Evolutionary conservation across 2,113 vertebrate genomes (phyloP).

Genomic region (Colistium nudipinnis): DNA sequence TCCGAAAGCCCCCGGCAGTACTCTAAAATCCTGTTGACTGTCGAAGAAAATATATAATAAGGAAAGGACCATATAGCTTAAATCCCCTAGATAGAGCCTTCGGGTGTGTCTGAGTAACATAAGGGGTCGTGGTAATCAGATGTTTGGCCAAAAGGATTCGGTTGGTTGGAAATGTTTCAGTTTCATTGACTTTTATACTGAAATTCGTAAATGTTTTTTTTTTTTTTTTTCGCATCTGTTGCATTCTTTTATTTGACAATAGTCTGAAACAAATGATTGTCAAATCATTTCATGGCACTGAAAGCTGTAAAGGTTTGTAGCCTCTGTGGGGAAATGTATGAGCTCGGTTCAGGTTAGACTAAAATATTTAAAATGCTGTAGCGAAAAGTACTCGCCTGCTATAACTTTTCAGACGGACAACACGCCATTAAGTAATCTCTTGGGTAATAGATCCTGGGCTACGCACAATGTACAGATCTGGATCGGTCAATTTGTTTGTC

Average conservation of each 20-base stretch:
- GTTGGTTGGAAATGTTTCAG: neutral
- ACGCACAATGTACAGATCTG: constrained; percentile 75
- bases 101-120: constrained; percentile 15
- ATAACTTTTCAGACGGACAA: constrained; percentile 34
- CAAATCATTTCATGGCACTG: constrained; percentile 9
- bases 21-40: neutral
- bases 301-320: constrained; percentile 24
- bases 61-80: neutral
- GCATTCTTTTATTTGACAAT: constrained; percentile 28
- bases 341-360: constrained; percentile 27
- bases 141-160: neutral
- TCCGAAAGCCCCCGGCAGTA: constrained; percentile 23
- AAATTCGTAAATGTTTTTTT: constrained; percentile 10
- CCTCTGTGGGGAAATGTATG: constrained; percentile 14
- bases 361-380: constrained; percentile 14
- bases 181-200: constrained; percentile 1
- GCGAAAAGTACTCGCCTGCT: neutral
- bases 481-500: constrained; percentile 58
- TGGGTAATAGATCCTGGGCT: constrained; percentile 50
- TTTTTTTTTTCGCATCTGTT: constrained; percentile 17
- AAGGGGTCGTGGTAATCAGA: neutral
- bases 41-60: neutral
- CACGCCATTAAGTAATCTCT: constrained; percentile 28
- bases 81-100: constrained; percentile 1
- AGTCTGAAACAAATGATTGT: constrained; percentile 8